These are phyloP conservation scores for Perognathus longimembris DNA, from an alignment of 2,113 vertebrate genomes.

Conservation along the genomic window DNA sequence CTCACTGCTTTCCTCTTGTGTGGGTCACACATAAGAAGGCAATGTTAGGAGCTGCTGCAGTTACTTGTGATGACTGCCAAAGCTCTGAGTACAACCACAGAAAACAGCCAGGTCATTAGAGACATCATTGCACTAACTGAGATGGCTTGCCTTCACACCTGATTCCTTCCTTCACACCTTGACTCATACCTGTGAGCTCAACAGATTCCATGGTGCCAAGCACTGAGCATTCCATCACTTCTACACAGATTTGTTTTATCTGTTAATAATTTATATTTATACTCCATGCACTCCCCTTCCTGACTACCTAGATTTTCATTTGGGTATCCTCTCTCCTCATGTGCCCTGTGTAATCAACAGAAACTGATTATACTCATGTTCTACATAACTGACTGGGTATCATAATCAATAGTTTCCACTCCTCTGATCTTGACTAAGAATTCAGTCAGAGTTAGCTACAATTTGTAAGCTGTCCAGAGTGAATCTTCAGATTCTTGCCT, in stretches of 20 bases:
- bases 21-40: neutral
- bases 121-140: neutral
- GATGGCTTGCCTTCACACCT: neutral
- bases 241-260: neutral
- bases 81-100: neutral
- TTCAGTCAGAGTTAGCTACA: neutral
- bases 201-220: neutral
- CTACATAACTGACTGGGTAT: neutral
- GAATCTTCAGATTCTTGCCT: neutral
- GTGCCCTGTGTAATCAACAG: neutral
- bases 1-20: neutral
- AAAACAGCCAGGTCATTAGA: neutral
- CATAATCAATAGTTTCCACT: constrained; percentile 13
- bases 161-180: neutral
- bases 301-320: neutral
- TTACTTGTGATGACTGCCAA: neutral
- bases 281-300: neutral
- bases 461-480: neutral
- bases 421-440: neutral
- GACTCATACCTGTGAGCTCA: neutral
- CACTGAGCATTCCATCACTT: neutral
- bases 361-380: neutral
- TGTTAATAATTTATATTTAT: constrained; percentile 9
- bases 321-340: neutral
- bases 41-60: neutral